Evolutionary conservation across 2,797 vertebrate genomes (phyloP).

Genomic region (Enteromius unitaeniatus): DNA sequence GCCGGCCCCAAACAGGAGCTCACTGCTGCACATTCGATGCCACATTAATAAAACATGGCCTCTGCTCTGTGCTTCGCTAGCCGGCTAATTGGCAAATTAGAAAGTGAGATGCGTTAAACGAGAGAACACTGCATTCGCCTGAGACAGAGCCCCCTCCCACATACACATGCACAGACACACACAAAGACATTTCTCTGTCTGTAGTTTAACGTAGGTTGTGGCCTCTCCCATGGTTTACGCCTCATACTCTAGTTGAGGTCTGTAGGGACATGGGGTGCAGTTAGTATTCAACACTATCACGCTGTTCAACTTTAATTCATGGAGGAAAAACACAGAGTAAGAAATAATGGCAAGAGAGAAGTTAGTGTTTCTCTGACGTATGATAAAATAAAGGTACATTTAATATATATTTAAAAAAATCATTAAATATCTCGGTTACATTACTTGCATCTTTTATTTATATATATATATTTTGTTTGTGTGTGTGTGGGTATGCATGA

Average conservation of each 20-base stretch:
- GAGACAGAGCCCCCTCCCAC: slow-evolving; percentile 75
- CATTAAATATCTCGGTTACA: background rate
- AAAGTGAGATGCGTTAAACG: slow-evolving; percentile 87
- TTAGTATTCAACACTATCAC: slow-evolving; percentile 50
- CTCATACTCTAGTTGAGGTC: slow-evolving; percentile 39
- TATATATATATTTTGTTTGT: background rate
- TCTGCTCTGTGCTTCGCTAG: slow-evolving; percentile 81
- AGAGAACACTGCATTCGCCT: slow-evolving; percentile 77
- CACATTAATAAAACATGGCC: slow-evolving; percentile 95
- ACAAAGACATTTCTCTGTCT: slow-evolving; percentile 41
- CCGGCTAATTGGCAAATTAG: slow-evolving; percentile 97
- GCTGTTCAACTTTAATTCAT: slow-evolving; percentile 41
- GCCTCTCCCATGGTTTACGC: slow-evolving; percentile 51
- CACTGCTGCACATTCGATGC: slow-evolving; percentile 73
- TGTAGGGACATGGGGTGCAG: slow-evolving; percentile 39
- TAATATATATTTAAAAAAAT: background rate
- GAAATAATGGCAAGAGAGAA: background rate
- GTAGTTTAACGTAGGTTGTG: slow-evolving; percentile 54
- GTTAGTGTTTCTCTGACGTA: background rate
- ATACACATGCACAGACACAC: slow-evolving; percentile 38
- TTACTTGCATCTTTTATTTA: background rate
- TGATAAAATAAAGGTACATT: background rate
- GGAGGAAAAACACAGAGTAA: background rate
- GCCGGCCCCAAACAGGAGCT: slow-evolving; percentile 74
- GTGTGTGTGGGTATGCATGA: no score